These are phyloP conservation scores for Alligator mississippiensis DNA, from an alignment of 2,113 vertebrate genomes.

Conservation along the genomic window DNA sequence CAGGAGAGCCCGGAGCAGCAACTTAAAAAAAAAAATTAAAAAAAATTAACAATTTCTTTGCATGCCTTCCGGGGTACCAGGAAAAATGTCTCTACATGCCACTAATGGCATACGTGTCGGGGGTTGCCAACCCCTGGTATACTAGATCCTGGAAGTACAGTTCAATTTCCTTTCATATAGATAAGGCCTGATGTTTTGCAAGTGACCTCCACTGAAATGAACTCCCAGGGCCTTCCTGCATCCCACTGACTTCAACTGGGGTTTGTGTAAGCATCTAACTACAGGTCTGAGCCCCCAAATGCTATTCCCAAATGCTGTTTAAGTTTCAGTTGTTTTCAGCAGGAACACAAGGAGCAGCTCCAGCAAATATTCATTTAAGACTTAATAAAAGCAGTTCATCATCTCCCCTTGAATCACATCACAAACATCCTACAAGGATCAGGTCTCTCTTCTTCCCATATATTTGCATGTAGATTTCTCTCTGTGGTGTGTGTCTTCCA, in stretches of 20 bases:
- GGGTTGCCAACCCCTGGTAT: too few species aligned
- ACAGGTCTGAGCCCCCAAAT: background rate
- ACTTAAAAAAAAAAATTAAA: too few species aligned
- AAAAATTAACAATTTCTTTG: too few species aligned
- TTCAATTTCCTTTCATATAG: background rate
- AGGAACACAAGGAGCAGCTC: background rate
- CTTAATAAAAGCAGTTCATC: background rate
- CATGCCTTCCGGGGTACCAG: too few species aligned
- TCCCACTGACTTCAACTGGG: background rate
- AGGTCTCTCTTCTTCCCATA: accelerated
- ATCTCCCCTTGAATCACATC: background rate
- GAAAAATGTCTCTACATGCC: too few species aligned
- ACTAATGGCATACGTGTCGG: too few species aligned
- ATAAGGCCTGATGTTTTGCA: accelerated
- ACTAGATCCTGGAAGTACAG: background rate
- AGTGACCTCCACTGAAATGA: accelerated
- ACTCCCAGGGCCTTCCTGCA: background rate
- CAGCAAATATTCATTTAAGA: background rate
- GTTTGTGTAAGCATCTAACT: background rate
- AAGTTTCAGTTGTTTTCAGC: background rate
- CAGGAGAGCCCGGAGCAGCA: too few species aligned
- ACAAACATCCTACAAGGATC: background rate
- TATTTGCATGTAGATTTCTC: background rate
- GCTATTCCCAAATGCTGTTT: background rate
- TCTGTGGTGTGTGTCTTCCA: background rate